phyloP scores from a whole-genome alignment of 2,888 invertebrate genomes.

The Ryuthela nishihirai region DNA sequence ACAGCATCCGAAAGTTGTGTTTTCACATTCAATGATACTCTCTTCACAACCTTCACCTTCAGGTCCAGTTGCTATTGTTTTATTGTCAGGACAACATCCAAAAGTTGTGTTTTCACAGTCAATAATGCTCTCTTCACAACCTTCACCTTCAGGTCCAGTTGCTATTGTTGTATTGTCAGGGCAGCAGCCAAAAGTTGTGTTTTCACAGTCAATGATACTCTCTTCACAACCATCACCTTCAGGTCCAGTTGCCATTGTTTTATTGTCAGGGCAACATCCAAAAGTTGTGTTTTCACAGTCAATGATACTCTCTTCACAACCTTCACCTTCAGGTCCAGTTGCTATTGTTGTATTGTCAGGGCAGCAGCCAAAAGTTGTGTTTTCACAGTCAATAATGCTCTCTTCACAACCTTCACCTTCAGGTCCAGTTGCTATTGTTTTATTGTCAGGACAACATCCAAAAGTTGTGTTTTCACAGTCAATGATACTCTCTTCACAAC shows the following conservation, averaged over 20 bases:
- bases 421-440: slow-evolving; percentile 59
- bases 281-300: slow-evolving; percentile 56
- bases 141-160: slow-evolving; percentile 56
- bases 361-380: slow-evolving; percentile 68
- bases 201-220: background rate
- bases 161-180: slow-evolving; percentile 76
- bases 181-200: slow-evolving; percentile 73
- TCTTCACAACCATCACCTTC: slow-evolving; percentile 10
- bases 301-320: slow-evolving; percentile 37
- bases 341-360: slow-evolving; percentile 62
- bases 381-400: slow-evolving; percentile 14
- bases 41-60: slow-evolving; percentile 40
- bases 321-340: slow-evolving; percentile 68
- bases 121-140: slow-evolving; percentile 2
- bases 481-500: slow-evolving; percentile 36
- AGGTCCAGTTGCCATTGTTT: slow-evolving; percentile 70
- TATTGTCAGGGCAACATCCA: slow-evolving; percentile 82
- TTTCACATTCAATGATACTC: background rate
- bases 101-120: slow-evolving; percentile 18
- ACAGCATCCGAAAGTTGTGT: slow-evolving; percentile 73
- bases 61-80: slow-evolving; percentile 59
- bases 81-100: slow-evolving; percentile 65
- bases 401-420: slow-evolving; percentile 42
- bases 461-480: slow-evolving; percentile 36
- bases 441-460: slow-evolving; percentile 65